Base-by-base conservation (phyloP, 2,888 invertebrate genomes). In the Lamellibrachia satsuma region DNA sequence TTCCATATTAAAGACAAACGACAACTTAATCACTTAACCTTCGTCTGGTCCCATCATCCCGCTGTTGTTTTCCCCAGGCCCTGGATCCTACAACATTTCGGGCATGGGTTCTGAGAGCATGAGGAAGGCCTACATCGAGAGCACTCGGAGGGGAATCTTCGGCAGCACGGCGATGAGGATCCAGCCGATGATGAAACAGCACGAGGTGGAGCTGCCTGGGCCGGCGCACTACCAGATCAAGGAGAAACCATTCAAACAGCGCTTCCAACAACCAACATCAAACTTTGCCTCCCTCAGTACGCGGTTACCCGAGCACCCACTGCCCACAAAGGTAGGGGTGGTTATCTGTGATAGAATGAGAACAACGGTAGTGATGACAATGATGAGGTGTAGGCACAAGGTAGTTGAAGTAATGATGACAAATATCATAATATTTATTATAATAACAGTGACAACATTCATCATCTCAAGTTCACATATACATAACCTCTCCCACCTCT, bases 41-140 rank as follows among this genome's bases (percentile, higher is more conserved):
- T n/a, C n/a, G n/a, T n/a, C n/a, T n/a, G n/a, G 6, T 1, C n/a
- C 75, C 75, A 22, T 75, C 75, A 75, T 75, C 15, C 75, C n/a
- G 6, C 75, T n/a, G 11, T 75, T 75, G 6, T 91, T 52, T 52
- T 55, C 92, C 93, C 7, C 94, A 96, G 96, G 96, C 92, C 96
- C 96, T 7, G 96, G 96, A 9, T 94, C 96, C 4, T 96, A 96
- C 94, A 96, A 96, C 94, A 95, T 95, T n/a, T 93, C 95, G 11
- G 96, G 96, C 27, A 95, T 96, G 95, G 96, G 96, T 1, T 95
- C 96, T 39, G 96, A 96, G 90, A 96, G 96, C 93, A 95, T 96
- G 95, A 94, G 95, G 90, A 96, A 95, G 93, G 96, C 96, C 0
- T 96, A 96, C 94, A 95, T 96, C 60, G 96, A 96, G 94, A 95